Evolutionary conservation across 1,140 invertebrate genomes (phyloP).

Genomic region (Tetramorium alpestre): DNA sequence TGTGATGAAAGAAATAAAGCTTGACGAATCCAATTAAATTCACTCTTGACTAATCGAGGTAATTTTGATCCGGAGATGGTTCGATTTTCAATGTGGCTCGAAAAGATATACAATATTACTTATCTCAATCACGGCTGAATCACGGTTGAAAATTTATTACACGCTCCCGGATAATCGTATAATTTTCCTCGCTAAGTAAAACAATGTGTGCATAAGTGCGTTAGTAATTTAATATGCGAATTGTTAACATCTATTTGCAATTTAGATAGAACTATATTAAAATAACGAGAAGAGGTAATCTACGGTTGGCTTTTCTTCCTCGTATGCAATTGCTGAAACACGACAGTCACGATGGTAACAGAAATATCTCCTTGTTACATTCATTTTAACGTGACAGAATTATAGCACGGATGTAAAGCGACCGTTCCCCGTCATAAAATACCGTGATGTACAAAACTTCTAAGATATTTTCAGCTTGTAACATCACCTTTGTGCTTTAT

Average conservation of each 20-base stretch:
- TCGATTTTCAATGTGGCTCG: neutral
- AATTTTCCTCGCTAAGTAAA: neutral
- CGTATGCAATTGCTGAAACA: slow-evolving; percentile 30
- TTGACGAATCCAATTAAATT: neutral
- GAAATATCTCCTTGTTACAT: slow-evolving; percentile 37
- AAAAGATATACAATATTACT: neutral
- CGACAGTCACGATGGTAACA: slow-evolving; percentile 22
- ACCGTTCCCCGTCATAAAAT: slow-evolving; percentile 39
- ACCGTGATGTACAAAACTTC: slow-evolving; percentile 29
- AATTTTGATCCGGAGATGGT: neutral
- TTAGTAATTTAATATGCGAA: neutral
- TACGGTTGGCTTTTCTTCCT: neutral
- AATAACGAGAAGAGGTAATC: neutral
- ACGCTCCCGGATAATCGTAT: neutral
- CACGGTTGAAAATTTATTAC: neutral
- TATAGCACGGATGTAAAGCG: slow-evolving; percentile 38
- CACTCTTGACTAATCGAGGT: neutral
- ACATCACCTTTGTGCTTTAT: slow-evolving; percentile 30
- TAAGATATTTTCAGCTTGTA: slow-evolving; percentile 46
- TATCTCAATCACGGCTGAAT: neutral
- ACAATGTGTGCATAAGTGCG: neutral
- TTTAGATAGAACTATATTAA: slow-evolving; percentile 23
- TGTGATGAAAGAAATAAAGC: neutral
- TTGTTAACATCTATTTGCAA: slow-evolving; percentile 27
- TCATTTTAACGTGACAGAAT: slow-evolving; percentile 54